Evolutionary conservation across 2,797 vertebrate species (phyloP).

Genomic region (Platyrinchus mystaceus): DNA sequence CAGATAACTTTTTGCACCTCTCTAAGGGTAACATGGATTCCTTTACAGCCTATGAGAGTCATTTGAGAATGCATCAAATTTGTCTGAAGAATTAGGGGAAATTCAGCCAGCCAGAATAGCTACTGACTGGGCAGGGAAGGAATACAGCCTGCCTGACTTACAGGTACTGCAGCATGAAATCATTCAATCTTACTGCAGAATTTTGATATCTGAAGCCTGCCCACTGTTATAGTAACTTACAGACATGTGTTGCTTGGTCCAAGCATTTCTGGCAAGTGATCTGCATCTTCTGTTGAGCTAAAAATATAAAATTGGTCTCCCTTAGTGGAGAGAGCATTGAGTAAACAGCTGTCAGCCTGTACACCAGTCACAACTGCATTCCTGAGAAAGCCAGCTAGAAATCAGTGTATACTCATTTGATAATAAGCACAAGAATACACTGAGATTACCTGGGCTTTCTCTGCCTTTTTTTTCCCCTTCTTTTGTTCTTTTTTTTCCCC

Average conservation of each 20-base stretch:
- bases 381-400: not conserved
- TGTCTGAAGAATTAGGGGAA: not conserved
- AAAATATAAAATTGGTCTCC: not conserved
- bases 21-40: not conserved
- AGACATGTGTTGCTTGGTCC: not conserved
- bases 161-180: not conserved
- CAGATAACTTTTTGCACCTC: not conserved
- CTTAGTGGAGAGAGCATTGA: not conserved
- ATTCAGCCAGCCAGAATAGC: not conserved
- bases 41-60: not conserved
- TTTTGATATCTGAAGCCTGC: not conserved
- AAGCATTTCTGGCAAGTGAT: not conserved
- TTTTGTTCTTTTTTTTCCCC: not conserved
- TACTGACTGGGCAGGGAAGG: not conserved
- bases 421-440: slow-evolving; percentile 24
- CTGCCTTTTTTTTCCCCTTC: not conserved
- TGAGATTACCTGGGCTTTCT: slow-evolving; percentile 39
- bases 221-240: not conserved
- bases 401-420: slow-evolving; percentile 49
- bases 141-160: not conserved
- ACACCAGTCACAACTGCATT: slow-evolving; percentile 16
- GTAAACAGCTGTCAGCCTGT: slow-evolving; percentile 36
- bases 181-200: not conserved
- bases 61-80: not conserved
- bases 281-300: slow-evolving; percentile 7